Percentiles rank a stretch among this genome's conserved stretches.
Evolutionary conservation across 1,140 invertebrate genomes (phyloP).

Genomic region (Ostrea denselamellosa): DNA sequence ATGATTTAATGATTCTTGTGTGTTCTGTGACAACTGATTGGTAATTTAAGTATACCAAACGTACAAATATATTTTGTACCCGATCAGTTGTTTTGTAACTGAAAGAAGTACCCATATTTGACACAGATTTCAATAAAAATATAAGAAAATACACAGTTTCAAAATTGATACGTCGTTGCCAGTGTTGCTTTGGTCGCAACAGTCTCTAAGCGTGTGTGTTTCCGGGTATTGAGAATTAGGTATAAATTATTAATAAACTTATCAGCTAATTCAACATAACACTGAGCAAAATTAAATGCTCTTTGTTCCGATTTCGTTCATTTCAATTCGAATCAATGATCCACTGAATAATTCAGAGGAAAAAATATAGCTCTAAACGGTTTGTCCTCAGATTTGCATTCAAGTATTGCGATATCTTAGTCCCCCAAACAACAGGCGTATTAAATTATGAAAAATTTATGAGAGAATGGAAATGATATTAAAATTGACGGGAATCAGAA

Average conservation of each 20-base stretch:
- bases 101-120: too few relatives aligned
- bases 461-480: background rate
- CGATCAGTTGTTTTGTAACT: too few relatives aligned
- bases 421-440: constrained; percentile 3
- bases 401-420: background rate
- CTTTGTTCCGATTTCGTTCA: background rate
- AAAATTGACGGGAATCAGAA: background rate
- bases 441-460: constrained; percentile 18
- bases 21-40: too few relatives aligned
- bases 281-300: background rate
- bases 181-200: too few relatives aligned
- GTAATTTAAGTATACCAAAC: too few relatives aligned
- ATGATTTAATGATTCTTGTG: too few relatives aligned
- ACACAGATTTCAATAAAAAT: too few relatives aligned
- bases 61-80: too few relatives aligned
- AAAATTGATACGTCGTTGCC: too few relatives aligned
- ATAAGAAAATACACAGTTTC: too few relatives aligned
- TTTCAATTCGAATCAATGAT: constrained; percentile 26
- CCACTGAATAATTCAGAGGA: constrained; percentile 6
- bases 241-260: constrained; percentile 19
- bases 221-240: constrained; percentile 15
- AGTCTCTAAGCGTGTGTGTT: background rate
- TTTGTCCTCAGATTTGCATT: constrained; percentile 20
- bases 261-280: constrained; percentile 26
- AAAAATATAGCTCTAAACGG: constrained; percentile 36